Conservation (phyloP, 2,113 vertebrate genomes). For the Hyla sarda region DNA sequence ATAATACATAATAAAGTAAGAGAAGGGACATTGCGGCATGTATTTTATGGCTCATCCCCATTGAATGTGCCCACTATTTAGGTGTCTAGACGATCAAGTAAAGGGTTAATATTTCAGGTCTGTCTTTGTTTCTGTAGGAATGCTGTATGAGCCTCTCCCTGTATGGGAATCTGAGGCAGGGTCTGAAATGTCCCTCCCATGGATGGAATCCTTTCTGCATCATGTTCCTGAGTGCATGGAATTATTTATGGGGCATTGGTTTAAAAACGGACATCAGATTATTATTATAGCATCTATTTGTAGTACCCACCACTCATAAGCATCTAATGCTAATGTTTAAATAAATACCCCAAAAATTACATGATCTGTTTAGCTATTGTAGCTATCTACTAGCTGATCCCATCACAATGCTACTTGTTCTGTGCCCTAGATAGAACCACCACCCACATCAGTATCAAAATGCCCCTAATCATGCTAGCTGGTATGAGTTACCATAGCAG, state of each 20-base stretch:
- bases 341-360: not conserved
- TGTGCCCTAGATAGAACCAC: too few species aligned
- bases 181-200: constrained; percentile 50
- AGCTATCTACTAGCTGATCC: not conserved
- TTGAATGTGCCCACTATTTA: not conserved
- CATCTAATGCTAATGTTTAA: not conserved
- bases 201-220: constrained; percentile 52
- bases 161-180: constrained; percentile 58
- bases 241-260: constrained; percentile 22
- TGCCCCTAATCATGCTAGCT: too few species aligned
- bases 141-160: constrained; percentile 56
- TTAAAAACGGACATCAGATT: not conserved
- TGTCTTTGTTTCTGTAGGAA: constrained; percentile 53
- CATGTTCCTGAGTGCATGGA: not conserved
- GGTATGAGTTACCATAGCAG: too few species aligned
- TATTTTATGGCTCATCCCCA: not conserved
- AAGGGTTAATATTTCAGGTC: constrained; percentile 42
- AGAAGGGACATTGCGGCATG: not conserved
- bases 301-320: too few species aligned
- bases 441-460: too few species aligned
- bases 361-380: not conserved
- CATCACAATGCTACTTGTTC: not conserved
- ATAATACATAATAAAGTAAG: not conserved
- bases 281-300: too few species aligned
- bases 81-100: not conserved